phyloP scores from a whole-genome alignment of 2,113 vertebrate species.

The Percopsis transmontana region DNA sequence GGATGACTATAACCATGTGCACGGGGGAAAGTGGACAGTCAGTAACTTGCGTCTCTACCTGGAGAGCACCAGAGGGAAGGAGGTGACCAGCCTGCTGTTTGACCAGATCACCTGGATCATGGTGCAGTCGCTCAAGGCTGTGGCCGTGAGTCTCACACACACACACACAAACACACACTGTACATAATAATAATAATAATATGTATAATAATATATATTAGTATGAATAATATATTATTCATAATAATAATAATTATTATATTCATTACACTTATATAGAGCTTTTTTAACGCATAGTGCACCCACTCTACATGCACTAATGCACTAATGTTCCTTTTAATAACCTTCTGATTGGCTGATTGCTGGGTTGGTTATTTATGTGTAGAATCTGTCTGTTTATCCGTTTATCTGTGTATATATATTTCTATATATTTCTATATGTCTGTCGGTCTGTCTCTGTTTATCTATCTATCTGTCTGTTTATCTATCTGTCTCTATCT shows the following conservation, averaged over 20 bases:
- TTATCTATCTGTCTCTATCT: background rate
- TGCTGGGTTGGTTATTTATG: too few relatives aligned
- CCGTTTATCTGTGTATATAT: background rate
- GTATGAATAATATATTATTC: too few relatives aligned
- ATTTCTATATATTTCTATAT: background rate
- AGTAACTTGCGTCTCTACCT: constrained; percentile 93
- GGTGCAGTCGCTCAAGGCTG: constrained; percentile 95
- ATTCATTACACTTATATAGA: too few relatives aligned
- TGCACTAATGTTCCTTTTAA: background rate
- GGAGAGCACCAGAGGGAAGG: constrained; percentile 94
- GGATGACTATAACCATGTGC: constrained; percentile 98
- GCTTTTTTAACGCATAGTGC: too few relatives aligned
- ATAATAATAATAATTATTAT: too few relatives aligned
- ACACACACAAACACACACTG: too few relatives aligned
- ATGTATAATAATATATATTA: too few relatives aligned
- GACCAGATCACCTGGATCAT: constrained; percentile 98
- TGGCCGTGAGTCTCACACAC: constrained; percentile 84
- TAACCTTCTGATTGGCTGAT: background rate
- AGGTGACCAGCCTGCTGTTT: constrained; percentile 92
- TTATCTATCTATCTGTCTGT: background rate
- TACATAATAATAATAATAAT: too few relatives aligned
- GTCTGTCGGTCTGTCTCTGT: constrained; percentile 1
- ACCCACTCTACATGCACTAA: background rate
- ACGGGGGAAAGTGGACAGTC: constrained; percentile 98
- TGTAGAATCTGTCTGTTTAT: too few relatives aligned